A percentile compares a stretch with the other conserved stretches of the same genome.
Evolutionary conservation across 2,113 vertebrate genomes (phyloP).

Genomic region (Pontoporia blainvillei): DNA sequence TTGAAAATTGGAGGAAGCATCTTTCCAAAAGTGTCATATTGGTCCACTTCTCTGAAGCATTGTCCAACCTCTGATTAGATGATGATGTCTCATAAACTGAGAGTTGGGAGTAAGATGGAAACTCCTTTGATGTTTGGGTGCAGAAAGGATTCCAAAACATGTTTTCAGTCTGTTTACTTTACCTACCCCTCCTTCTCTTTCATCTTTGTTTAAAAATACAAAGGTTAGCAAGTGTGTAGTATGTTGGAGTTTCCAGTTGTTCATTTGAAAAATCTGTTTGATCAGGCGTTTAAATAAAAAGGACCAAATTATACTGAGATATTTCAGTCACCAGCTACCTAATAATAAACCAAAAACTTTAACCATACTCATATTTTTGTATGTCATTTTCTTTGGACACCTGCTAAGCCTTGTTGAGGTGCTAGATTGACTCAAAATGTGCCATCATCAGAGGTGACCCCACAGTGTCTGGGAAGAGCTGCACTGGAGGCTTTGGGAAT

Average conservation of each 20-base stretch:
- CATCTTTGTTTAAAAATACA: conserved; percentile 33
- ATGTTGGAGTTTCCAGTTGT: conserved; percentile 22
- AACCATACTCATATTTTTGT: conserved; percentile 41
- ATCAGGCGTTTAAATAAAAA: conserved; percentile 40
- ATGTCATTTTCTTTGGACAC: conserved; percentile 26
- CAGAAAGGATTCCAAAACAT: conserved; percentile 9
- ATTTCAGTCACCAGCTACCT: conserved; percentile 48
- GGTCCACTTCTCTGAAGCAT: not conserved
- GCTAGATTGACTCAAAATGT: conserved; percentile 25
- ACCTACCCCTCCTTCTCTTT: not conserved
- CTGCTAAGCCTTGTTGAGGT: not conserved
- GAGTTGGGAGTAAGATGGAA: conserved; percentile 3
- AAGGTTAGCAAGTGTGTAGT: conserved; percentile 15
- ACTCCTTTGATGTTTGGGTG: conserved; percentile 8
- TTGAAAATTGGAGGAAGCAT: conserved; percentile 19
- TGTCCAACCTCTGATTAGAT: conserved; percentile 16
- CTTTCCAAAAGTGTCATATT: conserved; percentile 28
- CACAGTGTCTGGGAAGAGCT: not conserved
- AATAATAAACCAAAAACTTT: conserved; percentile 45
- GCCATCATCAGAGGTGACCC: not conserved
- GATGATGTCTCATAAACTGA: not conserved
- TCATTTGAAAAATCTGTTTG: conserved; percentile 42
- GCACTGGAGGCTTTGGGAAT: not conserved
- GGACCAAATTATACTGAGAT: conserved; percentile 5
- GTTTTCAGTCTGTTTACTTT: conserved; percentile 11